phyloP scores from a whole-genome alignment of 64 coral and sea anemone genomes.

The Anthopleura sola region DNA sequence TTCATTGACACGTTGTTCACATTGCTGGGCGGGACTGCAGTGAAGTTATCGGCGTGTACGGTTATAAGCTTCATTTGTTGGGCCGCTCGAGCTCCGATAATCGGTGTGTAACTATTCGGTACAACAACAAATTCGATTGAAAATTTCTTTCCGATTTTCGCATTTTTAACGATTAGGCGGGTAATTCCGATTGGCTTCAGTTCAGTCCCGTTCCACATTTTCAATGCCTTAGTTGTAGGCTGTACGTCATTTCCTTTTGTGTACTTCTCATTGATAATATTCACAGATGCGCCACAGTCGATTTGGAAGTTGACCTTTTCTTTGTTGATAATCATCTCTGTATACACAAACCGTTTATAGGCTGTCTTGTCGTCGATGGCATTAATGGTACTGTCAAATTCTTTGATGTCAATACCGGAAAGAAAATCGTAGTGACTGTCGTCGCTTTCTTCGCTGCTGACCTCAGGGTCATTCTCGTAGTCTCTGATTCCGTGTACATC shows the following conservation, averaged over 20 bases:
- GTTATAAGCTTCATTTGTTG: conserved; percentile 44
- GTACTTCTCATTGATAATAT: no score
- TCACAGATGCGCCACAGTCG: conserved; percentile 40
- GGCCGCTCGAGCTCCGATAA: not conserved
- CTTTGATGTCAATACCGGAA: not conserved
- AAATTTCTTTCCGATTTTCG: conserved; percentile 29
- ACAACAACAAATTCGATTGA: conserved; percentile 41
- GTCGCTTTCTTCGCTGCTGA: not conserved
- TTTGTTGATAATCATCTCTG: not conserved
- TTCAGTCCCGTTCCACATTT: conserved; percentile 33
- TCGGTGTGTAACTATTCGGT: not conserved
- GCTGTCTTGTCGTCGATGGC: not conserved
- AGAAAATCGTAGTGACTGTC: conserved; percentile 17
- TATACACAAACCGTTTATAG: not conserved
- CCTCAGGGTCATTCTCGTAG: not conserved
- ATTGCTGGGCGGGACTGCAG: no score
- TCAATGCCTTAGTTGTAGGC: not conserved
- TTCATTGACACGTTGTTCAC: no score
- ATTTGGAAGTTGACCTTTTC: conserved; percentile 2
- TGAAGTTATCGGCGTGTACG: conserved; percentile 21
- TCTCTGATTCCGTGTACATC: not conserved
- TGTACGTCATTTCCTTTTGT: no score
- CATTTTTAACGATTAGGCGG: conserved; percentile 4
- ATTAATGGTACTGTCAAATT: not conserved
- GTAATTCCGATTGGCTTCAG: conserved; percentile 22